phyloP scores from a whole-genome alignment of 1,140 invertebrate species.

The Popillia japonica region DNA sequence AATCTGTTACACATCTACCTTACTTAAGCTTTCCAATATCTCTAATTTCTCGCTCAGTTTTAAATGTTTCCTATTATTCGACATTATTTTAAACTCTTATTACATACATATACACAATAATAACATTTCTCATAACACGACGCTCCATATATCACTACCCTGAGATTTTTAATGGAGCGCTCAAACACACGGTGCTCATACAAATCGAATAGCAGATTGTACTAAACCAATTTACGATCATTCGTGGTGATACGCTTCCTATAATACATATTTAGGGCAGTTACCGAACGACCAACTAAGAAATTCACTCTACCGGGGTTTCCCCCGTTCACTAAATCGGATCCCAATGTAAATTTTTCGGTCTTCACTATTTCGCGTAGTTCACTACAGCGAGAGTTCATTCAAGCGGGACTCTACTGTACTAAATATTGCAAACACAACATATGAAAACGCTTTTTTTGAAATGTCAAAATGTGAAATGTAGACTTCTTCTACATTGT shows the following conservation, averaged over 20 bases:
- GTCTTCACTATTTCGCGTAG: not conserved
- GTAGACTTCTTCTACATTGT: too few species aligned
- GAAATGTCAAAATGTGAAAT: too few species aligned
- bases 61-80: not conserved
- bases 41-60: not conserved
- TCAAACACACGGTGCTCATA: not conserved
- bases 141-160: too few species aligned
- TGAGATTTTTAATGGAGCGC: not conserved
- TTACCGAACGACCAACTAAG: not conserved
- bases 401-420: too few species aligned
- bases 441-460: too few species aligned
- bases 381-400: too few species aligned
- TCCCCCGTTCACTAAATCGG: not conserved
- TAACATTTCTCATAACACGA: too few species aligned
- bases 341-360: constrained; percentile 1
- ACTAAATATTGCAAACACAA: too few species aligned
- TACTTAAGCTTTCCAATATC: not conserved
- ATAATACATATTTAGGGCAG: not conserved
- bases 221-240: not conserved
- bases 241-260: not conserved
- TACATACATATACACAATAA: not conserved
- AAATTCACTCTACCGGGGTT: not conserved
- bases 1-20: too few species aligned
- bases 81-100: not conserved
- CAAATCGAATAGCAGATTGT: not conserved